Evolutionary conservation across 2,113 vertebrate species (phyloP).

Genomic region (Perognathus longimembris): DNA sequence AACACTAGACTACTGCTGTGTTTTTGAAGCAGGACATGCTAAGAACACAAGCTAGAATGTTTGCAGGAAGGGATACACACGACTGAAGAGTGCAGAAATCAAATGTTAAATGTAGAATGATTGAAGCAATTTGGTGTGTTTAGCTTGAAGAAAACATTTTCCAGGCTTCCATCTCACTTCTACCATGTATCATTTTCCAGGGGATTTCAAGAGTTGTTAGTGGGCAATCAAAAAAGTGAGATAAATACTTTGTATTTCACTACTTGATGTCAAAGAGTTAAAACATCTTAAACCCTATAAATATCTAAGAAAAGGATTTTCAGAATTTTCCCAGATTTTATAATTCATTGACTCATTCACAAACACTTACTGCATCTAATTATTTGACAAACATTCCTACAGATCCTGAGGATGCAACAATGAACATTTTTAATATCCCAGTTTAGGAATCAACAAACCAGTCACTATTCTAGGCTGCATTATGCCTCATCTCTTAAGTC

Average conservation of each 20-base stretch:
- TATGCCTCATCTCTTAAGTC: constrained; percentile 12
- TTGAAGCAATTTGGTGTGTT: constrained; percentile 52
- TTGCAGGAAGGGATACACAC: constrained; percentile 23
- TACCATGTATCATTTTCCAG: constrained; percentile 38
- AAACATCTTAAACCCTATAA: constrained; percentile 37
- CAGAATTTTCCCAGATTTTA: constrained; percentile 53
- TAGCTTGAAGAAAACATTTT: constrained; percentile 53
- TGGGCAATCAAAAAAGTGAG: constrained; percentile 13
- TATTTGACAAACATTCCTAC: constrained; percentile 34
- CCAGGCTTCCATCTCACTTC: constrained; percentile 6
- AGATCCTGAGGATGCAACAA: neutral
- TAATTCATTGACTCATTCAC: constrained; percentile 44
- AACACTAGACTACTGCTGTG: constrained; percentile 8
- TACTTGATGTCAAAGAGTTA: constrained; percentile 5
- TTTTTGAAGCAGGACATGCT: constrained; percentile 28
- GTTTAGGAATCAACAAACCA: constrained; percentile 30
- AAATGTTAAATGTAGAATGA: constrained; percentile 22
- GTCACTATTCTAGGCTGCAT: constrained; percentile 12
- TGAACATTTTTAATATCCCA: constrained; percentile 27
- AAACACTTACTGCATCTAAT: constrained; percentile 29
- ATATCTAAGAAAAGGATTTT: constrained; percentile 28
- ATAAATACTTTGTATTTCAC: neutral
- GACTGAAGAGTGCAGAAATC: constrained; percentile 39
- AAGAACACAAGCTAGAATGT: constrained; percentile 6
- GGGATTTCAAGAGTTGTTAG: constrained; percentile 55